Evolutionary conservation across 2,113 vertebrate species (phyloP).

Genomic region (Triplophysa tibetana): DNA sequence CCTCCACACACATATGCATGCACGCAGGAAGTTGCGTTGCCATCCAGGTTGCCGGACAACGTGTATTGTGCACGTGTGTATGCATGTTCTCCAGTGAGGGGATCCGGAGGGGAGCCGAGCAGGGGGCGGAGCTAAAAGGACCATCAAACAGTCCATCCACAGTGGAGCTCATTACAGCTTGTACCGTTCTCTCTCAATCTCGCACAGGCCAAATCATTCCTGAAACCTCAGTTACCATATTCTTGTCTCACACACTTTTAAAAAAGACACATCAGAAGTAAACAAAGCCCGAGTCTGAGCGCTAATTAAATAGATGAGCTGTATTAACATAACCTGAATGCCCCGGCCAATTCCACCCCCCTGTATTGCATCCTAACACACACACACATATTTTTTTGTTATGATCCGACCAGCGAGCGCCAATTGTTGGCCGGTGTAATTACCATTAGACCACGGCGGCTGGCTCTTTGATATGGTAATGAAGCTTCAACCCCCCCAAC

Average conservation of each 20-base stretch:
- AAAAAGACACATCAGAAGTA: slow-evolving; percentile 74
- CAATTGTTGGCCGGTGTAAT: slow-evolving; percentile 91
- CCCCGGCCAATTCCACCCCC: slow-evolving; percentile 78
- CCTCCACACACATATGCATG: background rate
- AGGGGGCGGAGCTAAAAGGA: slow-evolving; percentile 42
- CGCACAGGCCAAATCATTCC: slow-evolving; percentile 34
- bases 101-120: slow-evolving; percentile 10
- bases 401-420: slow-evolving; percentile 90
- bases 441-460: slow-evolving; percentile 90
- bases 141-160: slow-evolving; percentile 49
- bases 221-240: slow-evolving; percentile 30
- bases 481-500: slow-evolving; percentile 78
- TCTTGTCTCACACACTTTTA: slow-evolving; percentile 45
- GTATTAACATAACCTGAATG: slow-evolving; percentile 85
- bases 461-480: slow-evolving; percentile 98
- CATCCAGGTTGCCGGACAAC: slow-evolving; percentile 30
- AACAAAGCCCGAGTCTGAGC: slow-evolving; percentile 74
- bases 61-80: background rate
- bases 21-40: background rate
- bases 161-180: slow-evolving; percentile 44
- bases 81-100: slow-evolving; percentile 3
- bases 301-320: slow-evolving; percentile 83
- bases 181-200: slow-evolving; percentile 29
- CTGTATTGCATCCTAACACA: slow-evolving; percentile 34
- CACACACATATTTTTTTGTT: slow-evolving; percentile 76